A percentile compares a stretch with the other conserved stretches of the same genome.
phyloP scores from a whole-genome alignment of 2,888 invertebrate species.

The Heteropelma amictum region DNA sequence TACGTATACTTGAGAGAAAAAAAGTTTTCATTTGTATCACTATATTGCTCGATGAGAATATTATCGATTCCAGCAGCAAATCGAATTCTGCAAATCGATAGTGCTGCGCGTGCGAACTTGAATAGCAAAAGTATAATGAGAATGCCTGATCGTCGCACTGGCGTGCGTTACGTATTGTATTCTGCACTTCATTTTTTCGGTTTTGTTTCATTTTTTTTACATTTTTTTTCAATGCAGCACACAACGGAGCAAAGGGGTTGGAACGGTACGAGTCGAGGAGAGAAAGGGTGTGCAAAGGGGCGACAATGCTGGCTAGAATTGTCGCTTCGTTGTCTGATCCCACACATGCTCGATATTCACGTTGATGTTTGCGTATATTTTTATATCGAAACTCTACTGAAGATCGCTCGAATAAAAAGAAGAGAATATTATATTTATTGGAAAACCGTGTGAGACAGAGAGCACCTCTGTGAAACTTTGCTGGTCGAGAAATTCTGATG shows the following conservation, averaged over 20 bases:
- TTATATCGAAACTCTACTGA: not conserved
- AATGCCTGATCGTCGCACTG: slow-evolving; percentile 30
- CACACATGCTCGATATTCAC: slow-evolving; percentile 2
- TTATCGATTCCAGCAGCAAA: too few species aligned
- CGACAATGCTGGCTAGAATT: slow-evolving; percentile 20
- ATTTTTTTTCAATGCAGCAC: slow-evolving; percentile 27
- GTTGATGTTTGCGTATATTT: not conserved
- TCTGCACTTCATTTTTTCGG: not conserved
- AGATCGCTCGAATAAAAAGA: slow-evolving; percentile 18
- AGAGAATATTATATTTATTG: slow-evolving; percentile 28
- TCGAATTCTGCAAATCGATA: too few species aligned
- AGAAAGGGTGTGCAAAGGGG: not conserved
- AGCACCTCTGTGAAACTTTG: not conserved
- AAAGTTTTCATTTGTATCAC: too few species aligned
- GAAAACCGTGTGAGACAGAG: not conserved
- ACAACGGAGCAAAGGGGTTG: not conserved
- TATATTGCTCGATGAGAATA: too few species aligned
- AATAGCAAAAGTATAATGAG: slow-evolving; percentile 5
- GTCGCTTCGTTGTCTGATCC: slow-evolving; percentile 31
- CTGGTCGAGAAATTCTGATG: slow-evolving; percentile 24
- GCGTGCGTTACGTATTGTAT: slow-evolving; percentile 3
- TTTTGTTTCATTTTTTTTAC: not conserved
- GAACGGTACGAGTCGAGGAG: not conserved
- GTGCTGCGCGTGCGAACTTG: not conserved
- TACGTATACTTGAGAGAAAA: too few species aligned